Percentiles rank a stretch among this genome's conserved stretches.
These are phyloP conservation scores for Syrrhaptes paradoxus DNA, from an alignment of 2,113 vertebrate genomes.

Conservation along the genomic window DNA sequence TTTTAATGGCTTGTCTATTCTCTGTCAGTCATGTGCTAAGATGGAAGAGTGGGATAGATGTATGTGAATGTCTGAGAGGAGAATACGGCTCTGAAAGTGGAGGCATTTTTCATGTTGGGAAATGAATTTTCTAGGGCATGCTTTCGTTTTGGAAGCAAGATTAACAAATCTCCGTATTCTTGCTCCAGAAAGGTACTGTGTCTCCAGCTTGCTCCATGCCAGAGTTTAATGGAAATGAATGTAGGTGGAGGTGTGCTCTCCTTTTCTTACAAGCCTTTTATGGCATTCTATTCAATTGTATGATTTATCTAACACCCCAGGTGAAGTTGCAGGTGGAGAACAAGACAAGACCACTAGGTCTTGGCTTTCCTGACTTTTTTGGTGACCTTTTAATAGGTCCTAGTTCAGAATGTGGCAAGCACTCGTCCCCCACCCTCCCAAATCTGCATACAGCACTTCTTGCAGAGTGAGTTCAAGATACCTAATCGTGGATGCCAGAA, in stretches of 20 bases:
- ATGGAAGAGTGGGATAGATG: constrained; percentile 54
- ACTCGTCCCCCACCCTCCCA: background rate
- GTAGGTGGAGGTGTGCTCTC: background rate
- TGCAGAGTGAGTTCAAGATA: background rate
- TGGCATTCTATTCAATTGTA: background rate
- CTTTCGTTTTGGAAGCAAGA: background rate
- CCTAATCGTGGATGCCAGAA: fast-evolving
- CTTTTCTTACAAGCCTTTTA: background rate
- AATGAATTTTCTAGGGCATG: background rate
- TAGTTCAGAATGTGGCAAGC: background rate
- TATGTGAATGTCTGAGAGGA: background rate
- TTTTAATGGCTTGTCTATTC: constrained; percentile 73
- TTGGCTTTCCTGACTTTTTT: background rate
- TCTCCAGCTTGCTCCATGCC: background rate
- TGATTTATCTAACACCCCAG: background rate
- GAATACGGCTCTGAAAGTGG: background rate
- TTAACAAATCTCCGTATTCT: background rate
- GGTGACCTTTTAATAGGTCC: background rate
- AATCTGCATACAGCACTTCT: background rate
- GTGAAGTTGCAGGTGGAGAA: background rate
- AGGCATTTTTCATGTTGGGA: background rate
- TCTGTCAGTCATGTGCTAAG: constrained; percentile 67
- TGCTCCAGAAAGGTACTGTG: background rate
- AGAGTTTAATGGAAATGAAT: background rate
- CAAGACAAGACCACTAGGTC: background rate